Evolutionary conservation across 2,113 vertebrate species (phyloP), one percentile per base, ranked within the genome.

Genomic region (Paramisgurnus dabryanus): DNA sequence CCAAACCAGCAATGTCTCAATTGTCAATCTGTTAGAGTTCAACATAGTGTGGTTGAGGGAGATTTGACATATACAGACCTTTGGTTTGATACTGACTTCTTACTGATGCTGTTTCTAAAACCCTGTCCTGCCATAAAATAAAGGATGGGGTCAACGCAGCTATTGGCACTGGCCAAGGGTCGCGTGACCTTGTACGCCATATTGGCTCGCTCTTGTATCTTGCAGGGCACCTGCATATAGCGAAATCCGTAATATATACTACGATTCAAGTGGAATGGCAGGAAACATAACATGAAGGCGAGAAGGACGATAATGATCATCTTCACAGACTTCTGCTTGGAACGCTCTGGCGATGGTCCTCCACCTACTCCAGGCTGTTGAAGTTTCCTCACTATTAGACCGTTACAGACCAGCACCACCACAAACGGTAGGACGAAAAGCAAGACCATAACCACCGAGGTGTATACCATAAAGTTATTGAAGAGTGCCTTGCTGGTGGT

Each of bases 201-300:
- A 53, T 94, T 98, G 87, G 95, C 93, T 1, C 92, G 91, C 0
- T 96, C 90, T 65, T 98, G 90, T 27, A 94, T 91, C 45, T 61
- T 78, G 27, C 97, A 99, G 88, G 91, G 95, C 55, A 98, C 87
- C 80, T 91, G 80, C n/a, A 8, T 18, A 82, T 94, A 95, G 72
- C 97, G 90, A 84, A 97, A 96, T 68, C 90, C 94, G 86, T 99
- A 99, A 84, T 99, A 97, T 76, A 99, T 91, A 47, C 95, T 96
- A 9, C 97, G 93, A 10, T 95, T 99, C 86, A 99, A 85, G 0
- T 98, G 96, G 89, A 98, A 99, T 3, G 98, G 97, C 79, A 99
- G 91, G 78, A 99, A 99, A 82, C 97, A 98, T 27, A 99, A 87
- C 4, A 96, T 90, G 84, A 99, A 99, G 12, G 92, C 93, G 0